A percentile compares a stretch with the other conserved stretches of the same genome.
Evolutionary conservation across 2,888 invertebrate genomes (phyloP).

Genomic region (Protodeltote pygarga): DNA sequence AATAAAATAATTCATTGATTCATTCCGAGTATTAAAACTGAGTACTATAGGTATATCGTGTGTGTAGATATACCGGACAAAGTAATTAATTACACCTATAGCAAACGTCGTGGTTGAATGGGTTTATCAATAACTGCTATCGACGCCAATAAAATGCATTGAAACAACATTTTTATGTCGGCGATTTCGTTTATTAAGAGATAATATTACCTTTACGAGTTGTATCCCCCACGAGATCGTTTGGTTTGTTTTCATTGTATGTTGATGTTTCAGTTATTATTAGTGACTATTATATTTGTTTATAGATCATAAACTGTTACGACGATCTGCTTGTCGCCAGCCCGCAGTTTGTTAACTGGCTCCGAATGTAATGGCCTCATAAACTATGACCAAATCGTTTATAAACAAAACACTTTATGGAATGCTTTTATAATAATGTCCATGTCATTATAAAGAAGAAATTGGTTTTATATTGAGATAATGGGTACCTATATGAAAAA

Average conservation of each 20-base stretch:
- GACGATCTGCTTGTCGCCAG: constrained; percentile 80
- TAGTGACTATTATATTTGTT: constrained; percentile 84
- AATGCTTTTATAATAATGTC: constrained; percentile 60
- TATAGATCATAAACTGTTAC: constrained; percentile 83
- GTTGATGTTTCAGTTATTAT: constrained; percentile 85
- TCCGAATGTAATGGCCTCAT: constrained; percentile 75
- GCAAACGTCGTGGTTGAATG: constrained; percentile 64
- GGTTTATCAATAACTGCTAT: constrained; percentile 71
- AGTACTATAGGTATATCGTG: no score
- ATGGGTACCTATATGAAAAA: constrained; percentile 8
- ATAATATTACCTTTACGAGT: constrained; percentile 85
- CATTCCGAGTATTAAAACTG: constrained; percentile 5
- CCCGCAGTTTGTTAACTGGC: constrained; percentile 79
- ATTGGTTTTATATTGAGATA: constrained; percentile 43
- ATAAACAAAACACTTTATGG: constrained; percentile 73
- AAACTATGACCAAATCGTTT: constrained; percentile 79
- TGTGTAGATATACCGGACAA: constrained; percentile 12
- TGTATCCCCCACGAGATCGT: constrained; percentile 70
- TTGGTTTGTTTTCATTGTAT: constrained; percentile 82
- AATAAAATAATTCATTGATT: constrained; percentile 23
- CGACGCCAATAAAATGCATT: constrained; percentile 71
- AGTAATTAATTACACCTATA: constrained; percentile 54
- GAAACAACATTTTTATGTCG: constrained; percentile 78
- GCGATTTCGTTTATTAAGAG: constrained; percentile 83
- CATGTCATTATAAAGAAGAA: constrained; percentile 49